Percentiles rank a stretch among this genome's conserved stretches.
Conservation (phyloP, 2,113 vertebrate genomes). For the Halcyon senegalensis region DNA sequence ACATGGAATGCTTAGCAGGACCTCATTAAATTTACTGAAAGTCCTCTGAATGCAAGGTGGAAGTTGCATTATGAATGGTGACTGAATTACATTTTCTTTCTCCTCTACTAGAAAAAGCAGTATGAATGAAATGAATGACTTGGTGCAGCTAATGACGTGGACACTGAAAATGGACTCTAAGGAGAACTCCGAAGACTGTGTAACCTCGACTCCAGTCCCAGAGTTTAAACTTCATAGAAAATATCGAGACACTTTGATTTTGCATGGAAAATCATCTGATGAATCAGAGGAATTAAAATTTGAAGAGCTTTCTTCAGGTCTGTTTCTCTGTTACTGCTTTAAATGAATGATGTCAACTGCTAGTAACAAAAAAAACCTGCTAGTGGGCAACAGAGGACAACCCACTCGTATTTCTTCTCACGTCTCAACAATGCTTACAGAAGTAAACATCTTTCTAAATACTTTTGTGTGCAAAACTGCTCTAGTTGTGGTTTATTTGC, state of each 20-base stretch:
- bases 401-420: background rate
- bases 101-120: constrained; percentile 78
- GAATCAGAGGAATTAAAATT: constrained; percentile 79
- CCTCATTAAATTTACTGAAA: background rate
- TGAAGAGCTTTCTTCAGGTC: constrained; percentile 83
- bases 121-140: constrained; percentile 88
- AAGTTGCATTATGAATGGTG: background rate
- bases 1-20: background rate
- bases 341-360: background rate
- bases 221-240: constrained; percentile 89
- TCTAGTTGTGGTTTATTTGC: background rate
- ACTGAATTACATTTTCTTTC: background rate
- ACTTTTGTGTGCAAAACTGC: background rate
- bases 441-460: background rate
- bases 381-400: background rate
- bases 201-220: constrained; percentile 56
- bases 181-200: constrained; percentile 62
- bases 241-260: constrained; percentile 91
- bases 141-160: constrained; percentile 93
- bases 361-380: background rate
- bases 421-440: background rate
- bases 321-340: constrained; percentile 10
- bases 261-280: constrained; percentile 87
- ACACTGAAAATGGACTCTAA: constrained; percentile 88
- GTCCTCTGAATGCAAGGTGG: background rate